phyloP scores from a whole-genome alignment of 2,113 vertebrate genomes.

The Calcarius ornatus region DNA sequence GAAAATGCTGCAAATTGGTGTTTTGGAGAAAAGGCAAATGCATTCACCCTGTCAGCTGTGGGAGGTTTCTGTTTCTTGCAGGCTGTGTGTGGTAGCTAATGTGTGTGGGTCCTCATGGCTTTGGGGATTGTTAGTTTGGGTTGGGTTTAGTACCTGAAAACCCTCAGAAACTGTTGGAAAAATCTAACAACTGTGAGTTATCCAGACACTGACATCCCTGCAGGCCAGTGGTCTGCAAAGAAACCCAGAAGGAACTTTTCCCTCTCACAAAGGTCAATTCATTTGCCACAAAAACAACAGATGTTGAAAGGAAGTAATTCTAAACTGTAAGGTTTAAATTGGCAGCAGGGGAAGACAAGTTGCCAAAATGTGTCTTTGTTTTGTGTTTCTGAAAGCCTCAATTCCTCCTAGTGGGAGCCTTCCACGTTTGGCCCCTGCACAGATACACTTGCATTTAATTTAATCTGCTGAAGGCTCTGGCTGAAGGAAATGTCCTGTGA shows the following conservation, averaged over 20 bases:
- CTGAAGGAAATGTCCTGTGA: background rate
- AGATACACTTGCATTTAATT: background rate
- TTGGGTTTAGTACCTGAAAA: background rate
- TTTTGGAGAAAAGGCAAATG: background rate
- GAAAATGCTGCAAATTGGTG: background rate
- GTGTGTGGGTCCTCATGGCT: background rate
- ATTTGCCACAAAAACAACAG: background rate
- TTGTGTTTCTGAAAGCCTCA: conserved; percentile 14
- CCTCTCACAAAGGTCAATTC: background rate
- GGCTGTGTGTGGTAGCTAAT: background rate
- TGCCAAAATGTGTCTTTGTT: conserved; percentile 27
- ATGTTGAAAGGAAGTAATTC: background rate
- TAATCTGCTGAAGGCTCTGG: background rate
- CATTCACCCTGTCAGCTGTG: background rate
- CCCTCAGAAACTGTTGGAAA: background rate
- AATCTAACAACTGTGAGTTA: background rate
- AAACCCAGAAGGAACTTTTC: background rate
- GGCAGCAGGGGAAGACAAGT: background rate
- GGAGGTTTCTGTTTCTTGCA: background rate
- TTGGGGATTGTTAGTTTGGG: background rate
- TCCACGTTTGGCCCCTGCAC: background rate
- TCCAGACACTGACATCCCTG: background rate
- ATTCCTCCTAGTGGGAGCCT: background rate
- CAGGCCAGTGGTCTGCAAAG: background rate
- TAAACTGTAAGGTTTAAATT: background rate